Percentiles rank a stretch among this genome's conserved stretches.
Evolutionary conservation across 1,140 invertebrate species (phyloP).

Genomic region (Dendrolimus kikuchii): DNA sequence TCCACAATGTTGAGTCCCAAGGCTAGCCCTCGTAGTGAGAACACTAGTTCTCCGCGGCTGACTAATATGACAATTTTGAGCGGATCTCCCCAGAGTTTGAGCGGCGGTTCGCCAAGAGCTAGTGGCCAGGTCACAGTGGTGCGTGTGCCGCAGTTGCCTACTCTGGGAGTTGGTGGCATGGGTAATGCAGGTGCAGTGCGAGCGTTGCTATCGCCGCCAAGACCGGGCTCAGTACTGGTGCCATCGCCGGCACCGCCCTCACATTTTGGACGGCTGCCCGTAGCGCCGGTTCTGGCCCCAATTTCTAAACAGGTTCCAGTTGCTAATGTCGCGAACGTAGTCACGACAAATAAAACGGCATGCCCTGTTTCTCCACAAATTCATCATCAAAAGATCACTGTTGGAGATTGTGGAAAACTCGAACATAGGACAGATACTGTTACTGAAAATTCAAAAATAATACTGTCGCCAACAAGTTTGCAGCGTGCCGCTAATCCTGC

Average conservation of each 20-base stretch:
- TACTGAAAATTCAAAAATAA: conserved; percentile 58
- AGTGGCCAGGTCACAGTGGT: conserved; percentile 65
- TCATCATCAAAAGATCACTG: conserved; percentile 44
- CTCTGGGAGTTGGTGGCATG: conserved; percentile 63
- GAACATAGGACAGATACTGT: conserved; percentile 38
- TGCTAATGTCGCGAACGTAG: conserved; percentile 57
- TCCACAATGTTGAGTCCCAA: conserved; percentile 60
- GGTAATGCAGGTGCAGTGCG: conserved; percentile 51
- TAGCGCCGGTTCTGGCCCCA: conserved; percentile 70
- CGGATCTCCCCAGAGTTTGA: conserved; percentile 49
- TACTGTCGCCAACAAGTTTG: conserved; percentile 54
- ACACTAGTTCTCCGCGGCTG: conserved; percentile 48
- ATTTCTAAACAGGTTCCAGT: conserved; percentile 66
- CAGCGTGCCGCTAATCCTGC: conserved; percentile 49
- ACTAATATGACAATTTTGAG: conserved; percentile 59
- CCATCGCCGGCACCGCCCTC: conserved; percentile 58
- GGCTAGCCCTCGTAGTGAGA: conserved; percentile 44
- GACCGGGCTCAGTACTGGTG: conserved; percentile 60
- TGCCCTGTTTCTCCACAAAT: conserved; percentile 30
- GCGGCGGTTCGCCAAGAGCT: conserved; percentile 51
- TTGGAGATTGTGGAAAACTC: conserved; percentile 43
- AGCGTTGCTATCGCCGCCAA: conserved; percentile 65
- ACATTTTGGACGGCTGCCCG: conserved; percentile 68
- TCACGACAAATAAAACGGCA: conserved; percentile 62
- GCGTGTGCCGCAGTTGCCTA: conserved; percentile 67